Evolutionary conservation across 1,140 invertebrate species (phyloP), one percentile per base, ranked within the genome.

Genomic region (Nebria ingens): DNA sequence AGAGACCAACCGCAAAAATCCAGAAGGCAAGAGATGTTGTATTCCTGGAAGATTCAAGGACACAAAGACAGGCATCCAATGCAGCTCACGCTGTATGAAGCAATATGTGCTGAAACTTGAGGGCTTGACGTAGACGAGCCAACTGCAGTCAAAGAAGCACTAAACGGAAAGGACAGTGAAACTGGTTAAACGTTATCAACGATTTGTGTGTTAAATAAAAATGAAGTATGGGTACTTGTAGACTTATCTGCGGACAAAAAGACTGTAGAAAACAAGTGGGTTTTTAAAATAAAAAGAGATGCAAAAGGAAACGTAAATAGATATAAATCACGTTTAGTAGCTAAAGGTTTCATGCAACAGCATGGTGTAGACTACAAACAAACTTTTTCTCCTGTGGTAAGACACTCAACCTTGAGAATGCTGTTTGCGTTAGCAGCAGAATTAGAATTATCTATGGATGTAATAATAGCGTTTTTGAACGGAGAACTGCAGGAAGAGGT

Each of bases 351-450:
- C 52, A 50, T 20, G 0, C 70, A 73, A 57, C 53, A 52, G 19
- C 23, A 64, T 4, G 71, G 71, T 2, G 60, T 72, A 6, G 70
- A 73, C 51, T 73, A 65, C 51, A 50, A 55, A 9, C 62, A 73
- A 59, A 73, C 67, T 12, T 71, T 68, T 55, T 58, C 65, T n/a
- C 68, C 70, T 11, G 69, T 71, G 6, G 62, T 62, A 6, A 60
- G 59, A 34, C 56, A 58, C 21, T 54, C 20, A 45, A 4, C 40
- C 4, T 13, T 45, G 4, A 45, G 40, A 15, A 4, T 45, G 11
- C 15, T 45, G 17, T 6, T 45, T 6, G 40, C 40, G 19, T 45
- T 45, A 6, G 25, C 25, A 29, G 25, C n/a, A n/a, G n/a, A n/a
- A n/a, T n/a, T n/a, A n/a, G n/a, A n/a, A n/a, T n/a, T n/a, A n/a